Conservation (phyloP, 2,113 vertebrate genomes). For the Gracilinanus agilis region DNA sequence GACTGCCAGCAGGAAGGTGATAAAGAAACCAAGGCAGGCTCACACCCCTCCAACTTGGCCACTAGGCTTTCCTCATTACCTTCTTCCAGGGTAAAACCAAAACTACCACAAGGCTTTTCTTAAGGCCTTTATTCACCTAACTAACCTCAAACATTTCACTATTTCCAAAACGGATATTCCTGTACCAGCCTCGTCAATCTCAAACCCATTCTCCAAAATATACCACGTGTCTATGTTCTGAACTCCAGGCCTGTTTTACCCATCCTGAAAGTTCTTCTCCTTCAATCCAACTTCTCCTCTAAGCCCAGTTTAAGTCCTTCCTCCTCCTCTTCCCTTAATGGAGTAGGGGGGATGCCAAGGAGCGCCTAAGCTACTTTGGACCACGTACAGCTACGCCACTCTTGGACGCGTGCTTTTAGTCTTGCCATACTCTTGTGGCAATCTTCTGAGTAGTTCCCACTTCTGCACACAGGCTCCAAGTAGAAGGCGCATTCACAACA, state of each 20-base stretch:
- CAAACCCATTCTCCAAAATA: too few relatives aligned
- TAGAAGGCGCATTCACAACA: neutral
- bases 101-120: neutral
- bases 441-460: neutral
- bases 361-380: neutral
- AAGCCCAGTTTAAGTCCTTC: neutral
- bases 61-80: neutral
- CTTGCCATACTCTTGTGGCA: too few relatives aligned
- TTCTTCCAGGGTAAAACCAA: neutral
- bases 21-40: neutral
- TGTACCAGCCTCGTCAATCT: neutral
- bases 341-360: too few relatives aligned
- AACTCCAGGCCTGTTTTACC: neutral
- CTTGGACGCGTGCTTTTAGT: neutral
- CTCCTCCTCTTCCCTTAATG: neutral
- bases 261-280: neutral
- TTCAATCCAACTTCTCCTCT: neutral
- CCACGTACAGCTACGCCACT: neutral
- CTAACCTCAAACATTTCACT: neutral
- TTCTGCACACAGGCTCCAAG: too few relatives aligned
- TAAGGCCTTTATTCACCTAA: neutral
- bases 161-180: neutral
- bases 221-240: too few relatives aligned
- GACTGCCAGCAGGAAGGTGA: neutral
- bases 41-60: neutral